Conservation (phyloP, 2,113 vertebrate genomes). For the Eidolon helvum region DNA sequence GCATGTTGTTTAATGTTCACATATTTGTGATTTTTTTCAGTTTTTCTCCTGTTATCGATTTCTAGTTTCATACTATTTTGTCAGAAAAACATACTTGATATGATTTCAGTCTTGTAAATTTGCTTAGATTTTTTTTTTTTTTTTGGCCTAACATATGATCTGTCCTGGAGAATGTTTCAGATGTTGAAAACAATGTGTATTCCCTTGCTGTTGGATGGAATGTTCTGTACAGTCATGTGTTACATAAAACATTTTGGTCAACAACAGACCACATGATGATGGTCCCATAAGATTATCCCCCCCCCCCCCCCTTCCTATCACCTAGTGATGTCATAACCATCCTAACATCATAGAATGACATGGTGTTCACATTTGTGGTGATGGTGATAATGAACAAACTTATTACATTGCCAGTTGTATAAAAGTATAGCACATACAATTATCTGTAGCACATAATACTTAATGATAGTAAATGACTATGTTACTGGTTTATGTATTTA, state of each 20-base stretch:
- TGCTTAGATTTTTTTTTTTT: background rate
- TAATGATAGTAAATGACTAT: background rate
- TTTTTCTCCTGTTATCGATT: background rate
- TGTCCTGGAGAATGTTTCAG: background rate
- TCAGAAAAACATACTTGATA: background rate
- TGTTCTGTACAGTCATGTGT: background rate
- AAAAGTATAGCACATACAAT: background rate
- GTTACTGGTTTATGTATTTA: background rate
- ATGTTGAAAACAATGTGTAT: background rate
- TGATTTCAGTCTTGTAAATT: background rate
- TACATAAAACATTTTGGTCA: background rate
- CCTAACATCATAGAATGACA: too few species aligned
- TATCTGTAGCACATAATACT: background rate
- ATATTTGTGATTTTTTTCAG: background rate
- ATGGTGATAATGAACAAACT: background rate
- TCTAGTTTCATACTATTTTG: background rate
- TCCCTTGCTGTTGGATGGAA: background rate
- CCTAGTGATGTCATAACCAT: too few species aligned
- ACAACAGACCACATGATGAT: background rate
- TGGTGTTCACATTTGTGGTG: too few species aligned
- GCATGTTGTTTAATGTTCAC: background rate
- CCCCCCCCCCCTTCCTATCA: too few species aligned
- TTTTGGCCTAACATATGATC: background rate
- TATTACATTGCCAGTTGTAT: background rate
- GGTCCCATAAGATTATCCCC: background rate